phyloP scores from a whole-genome alignment of 2,888 invertebrate genomes.

The Listrodromus nycthemerus region DNA sequence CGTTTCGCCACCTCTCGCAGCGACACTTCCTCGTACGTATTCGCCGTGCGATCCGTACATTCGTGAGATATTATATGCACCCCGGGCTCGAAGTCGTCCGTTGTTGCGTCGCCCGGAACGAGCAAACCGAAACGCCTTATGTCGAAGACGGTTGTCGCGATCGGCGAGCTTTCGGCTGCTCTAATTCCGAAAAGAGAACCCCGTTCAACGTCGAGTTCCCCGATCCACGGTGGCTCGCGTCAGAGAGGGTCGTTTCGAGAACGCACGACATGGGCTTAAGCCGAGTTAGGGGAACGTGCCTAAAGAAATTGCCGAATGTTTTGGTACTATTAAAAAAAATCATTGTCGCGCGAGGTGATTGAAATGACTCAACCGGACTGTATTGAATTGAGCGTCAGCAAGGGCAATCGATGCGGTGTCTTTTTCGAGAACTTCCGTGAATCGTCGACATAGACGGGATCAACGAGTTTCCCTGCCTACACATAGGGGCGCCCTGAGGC shows the following conservation, averaged over 20 bases:
- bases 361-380: not conserved
- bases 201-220: slow-evolving; percentile 49
- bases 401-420: slow-evolving; percentile 16
- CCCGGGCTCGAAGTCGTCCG: slow-evolving; percentile 23
- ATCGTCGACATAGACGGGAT: slow-evolving; percentile 1
- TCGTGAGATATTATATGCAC: slow-evolving; percentile 41
- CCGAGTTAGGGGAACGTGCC: not conserved
- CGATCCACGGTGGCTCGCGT: slow-evolving; percentile 30
- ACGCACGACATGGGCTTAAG: slow-evolving; percentile 3
- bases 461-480: slow-evolving; percentile 22
- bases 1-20: slow-evolving; percentile 39
- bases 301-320: not conserved
- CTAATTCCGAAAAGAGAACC: slow-evolving; percentile 31
- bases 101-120: slow-evolving; percentile 8
- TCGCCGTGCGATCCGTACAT: slow-evolving; percentile 13
- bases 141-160: slow-evolving; percentile 69
- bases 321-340: not conserved
- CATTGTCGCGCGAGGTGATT: not conserved
- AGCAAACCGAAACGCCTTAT: slow-evolving; percentile 65
- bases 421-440: slow-evolving; percentile 24
- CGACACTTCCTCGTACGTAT: slow-evolving; percentile 37
- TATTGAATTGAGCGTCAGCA: slow-evolving; percentile 11
- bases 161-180: slow-evolving; percentile 8
- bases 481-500: slow-evolving; percentile 63
- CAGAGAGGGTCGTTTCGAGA: slow-evolving; percentile 18